phyloP scores from a whole-genome alignment of 1,140 invertebrate genomes.

The Cyclargus thomasi region DNA sequence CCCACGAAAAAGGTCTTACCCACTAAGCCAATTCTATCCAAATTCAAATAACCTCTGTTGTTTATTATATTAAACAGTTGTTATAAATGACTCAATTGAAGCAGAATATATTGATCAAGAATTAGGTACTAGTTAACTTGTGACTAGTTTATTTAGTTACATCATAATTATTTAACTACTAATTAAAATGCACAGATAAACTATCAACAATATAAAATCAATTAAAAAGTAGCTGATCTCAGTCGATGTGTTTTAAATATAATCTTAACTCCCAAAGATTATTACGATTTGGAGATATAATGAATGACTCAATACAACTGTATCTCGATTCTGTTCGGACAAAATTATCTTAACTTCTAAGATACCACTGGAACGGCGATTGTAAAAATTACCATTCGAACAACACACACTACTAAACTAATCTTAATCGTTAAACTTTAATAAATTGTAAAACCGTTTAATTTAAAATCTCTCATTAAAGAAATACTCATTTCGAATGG shows the following conservation, averaged over 20 bases:
- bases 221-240: neutral
- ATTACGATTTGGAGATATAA: neutral
- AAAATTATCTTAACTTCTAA: neutral
- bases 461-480: neutral
- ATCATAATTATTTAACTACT: neutral
- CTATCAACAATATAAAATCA: neutral
- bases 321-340: neutral
- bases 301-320: neutral
- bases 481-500: slow-evolving; percentile 9
- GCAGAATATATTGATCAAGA: too few species aligned
- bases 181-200: neutral
- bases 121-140: too few species aligned
- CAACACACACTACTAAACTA: neutral
- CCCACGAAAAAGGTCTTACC: too few species aligned
- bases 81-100: too few species aligned
- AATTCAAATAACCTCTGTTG: too few species aligned
- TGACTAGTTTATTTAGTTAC: too few species aligned
- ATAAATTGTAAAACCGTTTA: slow-evolving; percentile 3
- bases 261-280: neutral
- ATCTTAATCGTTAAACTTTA: neutral
- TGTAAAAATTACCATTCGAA: neutral
- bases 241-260: neutral
- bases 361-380: neutral
- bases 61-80: too few species aligned
- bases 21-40: too few species aligned